Evolutionary conservation across 2,797 vertebrate genomes (phyloP), one percentile per base, ranked within the genome.

Genomic region (Fistularia commersonii): DNA sequence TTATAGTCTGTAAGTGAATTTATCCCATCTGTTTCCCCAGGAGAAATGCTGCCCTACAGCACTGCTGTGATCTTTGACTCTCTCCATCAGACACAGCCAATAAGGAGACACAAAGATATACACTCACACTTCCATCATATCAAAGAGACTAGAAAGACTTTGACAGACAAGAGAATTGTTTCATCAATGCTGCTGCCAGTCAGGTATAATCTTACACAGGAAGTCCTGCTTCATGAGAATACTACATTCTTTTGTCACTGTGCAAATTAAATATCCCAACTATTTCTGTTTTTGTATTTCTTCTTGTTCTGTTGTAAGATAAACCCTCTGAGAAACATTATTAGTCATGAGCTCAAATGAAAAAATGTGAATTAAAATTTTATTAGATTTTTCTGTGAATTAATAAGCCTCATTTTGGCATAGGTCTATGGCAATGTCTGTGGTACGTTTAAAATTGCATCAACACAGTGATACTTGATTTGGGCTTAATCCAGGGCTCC

Each of bases 351-450:
- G 57, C 11, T 34, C 43, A 74, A 79, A 75, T 76, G 82, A 54
- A 82, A 82, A 78, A 85, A 76, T 68, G 58, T 70, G 57, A 80
- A 85, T 87, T 81, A 85, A 84, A 87, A 85, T 86, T 87, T 88
- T 49, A 89, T 87, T 81, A 54, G 58, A 80, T 85, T 87, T 85
- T 85, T 87, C 75, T 58, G 54, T 82, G 77, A 89, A 86, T 88
- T 85, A 82, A 85, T 84, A 71, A 82, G 79, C 77, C 60, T 77
- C 72, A 73, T 66, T 74, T 69, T 77, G 66, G 72, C 80, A 69
- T 66, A 45, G 70, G 70, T 84, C 69, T 79, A 53, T 45, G 41
- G 85, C 79, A 79, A 85, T 83, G 87, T 87, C 76, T 82, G 71
- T 73, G 52, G 60, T 70, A 72, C 76, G 65, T 85, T 84, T 84